Evolutionary conservation across 92 coral and sea anemone species (phyloP).

Genomic region (Bergia puertoricense): DNA sequence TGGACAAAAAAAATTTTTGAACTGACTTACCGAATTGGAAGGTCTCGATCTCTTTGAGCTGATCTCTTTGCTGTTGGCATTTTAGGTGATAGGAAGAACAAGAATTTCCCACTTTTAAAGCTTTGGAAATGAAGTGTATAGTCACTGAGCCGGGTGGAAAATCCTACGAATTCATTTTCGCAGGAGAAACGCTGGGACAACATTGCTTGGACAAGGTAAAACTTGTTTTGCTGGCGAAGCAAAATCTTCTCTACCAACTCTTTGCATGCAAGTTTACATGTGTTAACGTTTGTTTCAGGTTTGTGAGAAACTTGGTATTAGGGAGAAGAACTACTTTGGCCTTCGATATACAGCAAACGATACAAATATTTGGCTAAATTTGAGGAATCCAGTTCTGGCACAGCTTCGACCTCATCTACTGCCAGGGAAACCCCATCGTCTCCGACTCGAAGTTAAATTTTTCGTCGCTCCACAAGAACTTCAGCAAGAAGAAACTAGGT

Average conservation of each 20-base stretch:
- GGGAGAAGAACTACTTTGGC: conserved; percentile 96
- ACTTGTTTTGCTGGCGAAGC: conserved; percentile 24
- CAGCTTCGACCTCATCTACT: conserved; percentile 92
- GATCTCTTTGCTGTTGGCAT: neutral
- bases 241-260: neutral
- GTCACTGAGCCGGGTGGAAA: conserved; percentile 88
- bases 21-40: conserved; percentile 24
- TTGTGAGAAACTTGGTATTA: conserved; percentile 86
- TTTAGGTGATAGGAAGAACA: conserved; percentile 38
- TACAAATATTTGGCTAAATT: conserved; percentile 88
- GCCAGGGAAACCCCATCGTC: conserved; percentile 97
- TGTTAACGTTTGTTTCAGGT: conserved; percentile 55
- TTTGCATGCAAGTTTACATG: neutral
- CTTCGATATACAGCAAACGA: conserved; percentile 83
- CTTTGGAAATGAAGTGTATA: conserved; percentile 77
- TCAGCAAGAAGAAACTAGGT: conserved; percentile 98
- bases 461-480: conserved; percentile 98
- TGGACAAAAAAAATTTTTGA: conserved; percentile 33
- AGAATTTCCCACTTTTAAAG: conserved; percentile 46
- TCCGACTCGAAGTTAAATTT: conserved; percentile 96
- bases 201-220: conserved; percentile 94
- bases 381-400: conserved; percentile 93
- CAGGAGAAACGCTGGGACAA: conserved; percentile 92
- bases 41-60: neutral
- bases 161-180: conserved; percentile 87